A percentile compares a stretch with the other conserved stretches of the same genome.
phyloP scores from a whole-genome alignment of 2,888 invertebrate genomes.

The Diadegma fenestrale region DNA sequence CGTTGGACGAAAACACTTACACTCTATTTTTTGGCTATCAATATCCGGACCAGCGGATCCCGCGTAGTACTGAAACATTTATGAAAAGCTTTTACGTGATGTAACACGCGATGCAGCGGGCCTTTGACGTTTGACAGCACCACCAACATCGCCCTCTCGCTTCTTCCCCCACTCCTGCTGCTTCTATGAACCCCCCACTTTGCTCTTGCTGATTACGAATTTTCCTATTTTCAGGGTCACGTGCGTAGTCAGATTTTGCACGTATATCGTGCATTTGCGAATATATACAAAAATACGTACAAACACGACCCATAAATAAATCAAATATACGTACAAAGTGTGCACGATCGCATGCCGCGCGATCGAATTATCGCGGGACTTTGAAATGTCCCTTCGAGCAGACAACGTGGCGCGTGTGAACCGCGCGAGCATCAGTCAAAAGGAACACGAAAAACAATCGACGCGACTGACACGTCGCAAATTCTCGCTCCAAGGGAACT shows the following conservation, averaged over 20 bases:
- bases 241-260: slow-evolving; percentile 19
- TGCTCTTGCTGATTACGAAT: slow-evolving; percentile 13
- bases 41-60: slow-evolving; percentile 65
- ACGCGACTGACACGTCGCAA: slow-evolving; percentile 1
- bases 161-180: slow-evolving; percentile 3
- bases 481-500: slow-evolving; percentile 27
- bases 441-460: not conserved
- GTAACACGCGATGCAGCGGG: slow-evolving; percentile 51
- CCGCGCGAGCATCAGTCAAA: not conserved
- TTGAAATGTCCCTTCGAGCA: not conserved
- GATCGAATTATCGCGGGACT: not conserved
- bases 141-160: not conserved
- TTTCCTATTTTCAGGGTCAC: slow-evolving; percentile 56
- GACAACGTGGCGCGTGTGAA: slow-evolving; percentile 3
- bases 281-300: not conserved
- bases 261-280: slow-evolving; percentile 17
- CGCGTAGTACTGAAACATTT: slow-evolving; percentile 68
- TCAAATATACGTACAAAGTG: no score
- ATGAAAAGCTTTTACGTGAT: slow-evolving; percentile 65
- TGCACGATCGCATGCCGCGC: no score
- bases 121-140: slow-evolving; percentile 68
- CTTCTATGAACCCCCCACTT: not conserved
- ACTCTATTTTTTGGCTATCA: slow-evolving; percentile 59
- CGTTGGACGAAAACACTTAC: slow-evolving; percentile 36
- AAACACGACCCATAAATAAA: not conserved